Evolutionary conservation across 2,888 invertebrate genomes (phyloP).

Genomic region (Sialis fuliginosa): DNA sequence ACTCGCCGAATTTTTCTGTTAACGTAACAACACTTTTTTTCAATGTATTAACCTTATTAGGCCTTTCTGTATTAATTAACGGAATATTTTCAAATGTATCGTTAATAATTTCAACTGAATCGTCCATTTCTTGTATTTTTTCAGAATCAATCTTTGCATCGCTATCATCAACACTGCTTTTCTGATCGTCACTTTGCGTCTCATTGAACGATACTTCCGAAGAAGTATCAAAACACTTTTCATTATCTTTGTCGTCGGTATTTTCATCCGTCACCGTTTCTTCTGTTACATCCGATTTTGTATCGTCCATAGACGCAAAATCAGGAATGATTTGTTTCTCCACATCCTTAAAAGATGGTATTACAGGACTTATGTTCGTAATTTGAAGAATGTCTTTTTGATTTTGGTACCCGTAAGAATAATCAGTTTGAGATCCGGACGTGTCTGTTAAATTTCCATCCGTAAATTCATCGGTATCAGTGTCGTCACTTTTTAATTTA

Average conservation of each 20-base stretch:
- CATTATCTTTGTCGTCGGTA: neutral
- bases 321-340: constrained; percentile 21
- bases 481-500: too few species aligned
- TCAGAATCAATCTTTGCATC: too few species aligned
- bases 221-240: neutral
- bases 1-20: too few species aligned
- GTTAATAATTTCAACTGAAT: too few species aligned
- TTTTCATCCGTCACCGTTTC: neutral
- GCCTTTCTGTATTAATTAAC: too few species aligned
- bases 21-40: too few species aligned
- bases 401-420: constrained; percentile 22
- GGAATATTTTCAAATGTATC: too few species aligned
- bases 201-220: neutral
- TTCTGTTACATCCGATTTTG: neutral
- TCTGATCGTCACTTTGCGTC: neutral
- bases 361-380: neutral
- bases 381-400: constrained; percentile 12
- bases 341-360: constrained; percentile 15
- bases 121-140: too few species aligned
- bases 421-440: constrained; percentile 13
- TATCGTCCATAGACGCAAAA: constrained; percentile 20
- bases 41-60: too few species aligned
- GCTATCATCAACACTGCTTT: too few species aligned
- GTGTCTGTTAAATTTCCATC: too few species aligned
- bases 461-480: too few species aligned